Evolutionary conservation across 2,888 invertebrate species (phyloP).

Genomic region (Tenthredo mesomela): DNA sequence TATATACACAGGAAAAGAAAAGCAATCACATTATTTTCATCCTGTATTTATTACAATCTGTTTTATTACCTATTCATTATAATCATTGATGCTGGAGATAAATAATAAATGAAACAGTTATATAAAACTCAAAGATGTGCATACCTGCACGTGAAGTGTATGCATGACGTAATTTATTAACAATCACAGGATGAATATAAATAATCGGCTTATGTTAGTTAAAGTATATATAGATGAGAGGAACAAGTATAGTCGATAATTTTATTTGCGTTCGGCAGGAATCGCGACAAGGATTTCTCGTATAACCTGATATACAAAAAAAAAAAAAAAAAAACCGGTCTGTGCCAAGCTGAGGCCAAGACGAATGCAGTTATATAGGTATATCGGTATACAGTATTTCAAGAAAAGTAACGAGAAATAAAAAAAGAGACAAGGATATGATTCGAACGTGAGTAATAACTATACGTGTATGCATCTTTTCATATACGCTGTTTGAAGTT

Average conservation of each 20-base stretch:
- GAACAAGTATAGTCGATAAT: neutral
- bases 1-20: neutral
- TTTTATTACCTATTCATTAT: neutral
- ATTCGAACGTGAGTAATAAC: neutral
- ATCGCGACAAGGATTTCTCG: conserved; percentile 9
- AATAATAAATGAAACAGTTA: neutral
- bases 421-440: neutral
- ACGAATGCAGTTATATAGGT: neutral
- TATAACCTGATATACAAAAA: conserved; percentile 34
- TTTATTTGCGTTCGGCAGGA: neutral
- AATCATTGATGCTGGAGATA: neutral
- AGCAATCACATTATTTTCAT: neutral
- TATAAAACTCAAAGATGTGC: neutral
- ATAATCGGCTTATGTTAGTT: neutral
- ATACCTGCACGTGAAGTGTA: neutral
- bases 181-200: conserved; percentile 7
- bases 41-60: neutral
- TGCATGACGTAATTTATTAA: conserved; percentile 17
- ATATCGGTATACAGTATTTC: neutral
- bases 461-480: neutral
- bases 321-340: conserved; percentile 39
- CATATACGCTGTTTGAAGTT: neutral
- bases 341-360: neutral
- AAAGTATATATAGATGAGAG: neutral
- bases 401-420: neutral